Conservation (phyloP, 2,113 vertebrate genomes). For the Sialia sialis region DNA sequence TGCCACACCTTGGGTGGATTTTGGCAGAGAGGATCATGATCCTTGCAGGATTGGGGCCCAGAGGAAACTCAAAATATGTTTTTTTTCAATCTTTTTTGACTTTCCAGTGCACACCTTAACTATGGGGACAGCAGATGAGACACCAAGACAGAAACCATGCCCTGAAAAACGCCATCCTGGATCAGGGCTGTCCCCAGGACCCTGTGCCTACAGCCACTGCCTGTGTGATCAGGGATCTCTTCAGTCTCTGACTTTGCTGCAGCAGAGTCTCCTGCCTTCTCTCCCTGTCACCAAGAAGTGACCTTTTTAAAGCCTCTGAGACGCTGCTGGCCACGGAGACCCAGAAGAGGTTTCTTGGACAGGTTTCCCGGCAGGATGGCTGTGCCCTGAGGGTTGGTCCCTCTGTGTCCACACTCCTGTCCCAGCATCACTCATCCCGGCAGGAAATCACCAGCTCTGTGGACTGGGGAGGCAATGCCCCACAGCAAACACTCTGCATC, state of each 20-base stretch:
- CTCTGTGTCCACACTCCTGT: accelerated
- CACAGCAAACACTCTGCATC: accelerated
- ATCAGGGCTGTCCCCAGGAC: neutral
- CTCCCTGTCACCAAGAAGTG: neutral
- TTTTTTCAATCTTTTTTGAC: neutral
- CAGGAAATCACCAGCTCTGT: neutral
- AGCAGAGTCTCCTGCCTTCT: neutral
- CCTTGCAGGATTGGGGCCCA: neutral
- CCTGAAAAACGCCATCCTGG: accelerated
- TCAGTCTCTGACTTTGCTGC: neutral
- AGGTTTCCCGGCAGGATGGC: accelerated
- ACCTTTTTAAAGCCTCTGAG: neutral
- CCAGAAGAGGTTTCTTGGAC: neutral
- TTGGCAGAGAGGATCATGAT: neutral
- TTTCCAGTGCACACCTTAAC: neutral
- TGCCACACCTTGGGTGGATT: neutral
- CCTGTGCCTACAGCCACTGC: neutral
- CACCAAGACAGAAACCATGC: neutral
- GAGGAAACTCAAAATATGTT: accelerated
- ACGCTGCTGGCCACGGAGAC: neutral
- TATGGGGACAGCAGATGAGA: neutral
- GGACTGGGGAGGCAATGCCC: neutral
- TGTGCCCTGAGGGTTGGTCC: accelerated
- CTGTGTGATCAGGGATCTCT: neutral
- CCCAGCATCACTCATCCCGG: accelerated